These are phyloP conservation scores for Drosophila bocki DNA, from an alignment of 1,140 invertebrate species.

Conservation along the genomic window DNA sequence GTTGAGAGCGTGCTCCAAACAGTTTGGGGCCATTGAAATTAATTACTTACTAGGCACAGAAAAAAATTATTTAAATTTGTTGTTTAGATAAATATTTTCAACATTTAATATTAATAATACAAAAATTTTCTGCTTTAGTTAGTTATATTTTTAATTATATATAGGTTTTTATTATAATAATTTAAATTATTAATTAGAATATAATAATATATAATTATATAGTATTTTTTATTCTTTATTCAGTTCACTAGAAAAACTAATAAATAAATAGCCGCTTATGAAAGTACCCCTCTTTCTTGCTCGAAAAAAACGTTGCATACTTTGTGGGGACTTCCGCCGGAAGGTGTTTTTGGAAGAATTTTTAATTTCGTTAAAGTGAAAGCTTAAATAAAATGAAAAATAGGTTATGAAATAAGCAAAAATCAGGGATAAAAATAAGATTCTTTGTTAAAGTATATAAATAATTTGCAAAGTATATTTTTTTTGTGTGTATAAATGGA, in stretches of 20 bases:
- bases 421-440: background rate
- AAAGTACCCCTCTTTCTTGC: background rate
- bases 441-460: background rate
- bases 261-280: background rate
- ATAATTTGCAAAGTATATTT: too few species aligned
- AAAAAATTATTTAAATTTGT: background rate
- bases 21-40: conserved; percentile 70
- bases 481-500: conserved; percentile 1
- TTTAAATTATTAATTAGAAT: background rate
- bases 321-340: background rate
- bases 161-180: background rate
- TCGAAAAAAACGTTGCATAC: background rate
- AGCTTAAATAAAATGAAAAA: too few species aligned
- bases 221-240: background rate
- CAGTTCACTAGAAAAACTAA: background rate
- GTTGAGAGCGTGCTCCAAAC: conserved; percentile 51
- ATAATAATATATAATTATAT: background rate
- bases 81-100: background rate
- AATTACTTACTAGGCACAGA: conserved; percentile 48
- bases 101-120: background rate
- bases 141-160: background rate
- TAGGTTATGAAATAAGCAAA: background rate
- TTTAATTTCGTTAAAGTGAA: background rate
- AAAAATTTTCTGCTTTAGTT: background rate
- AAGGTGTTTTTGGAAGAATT: background rate